Conservation (phyloP, 2,113 vertebrate genomes). For the Poeciliopsis prolifica region DNA sequence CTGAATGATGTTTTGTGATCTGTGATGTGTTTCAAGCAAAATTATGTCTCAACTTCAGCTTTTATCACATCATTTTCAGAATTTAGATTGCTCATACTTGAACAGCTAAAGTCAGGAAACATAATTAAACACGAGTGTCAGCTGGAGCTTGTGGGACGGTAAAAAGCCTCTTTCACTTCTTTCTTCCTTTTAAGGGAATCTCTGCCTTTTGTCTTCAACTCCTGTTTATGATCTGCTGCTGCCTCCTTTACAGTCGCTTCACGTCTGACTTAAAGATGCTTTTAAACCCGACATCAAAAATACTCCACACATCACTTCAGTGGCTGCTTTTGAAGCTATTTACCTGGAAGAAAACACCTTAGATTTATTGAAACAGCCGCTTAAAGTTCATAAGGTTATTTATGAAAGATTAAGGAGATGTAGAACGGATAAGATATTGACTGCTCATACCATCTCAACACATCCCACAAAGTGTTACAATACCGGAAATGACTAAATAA, state of each 20-base stretch:
- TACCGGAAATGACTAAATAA: too few species aligned
- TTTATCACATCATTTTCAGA: conserved; percentile 5
- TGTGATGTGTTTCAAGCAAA: conserved; percentile 3
- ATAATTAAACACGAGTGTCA: conserved; percentile 50
- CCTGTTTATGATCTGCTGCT: conserved; percentile 7
- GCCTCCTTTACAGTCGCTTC: conserved; percentile 6
- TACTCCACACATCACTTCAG: conserved; percentile 2
- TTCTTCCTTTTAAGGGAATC: not conserved
- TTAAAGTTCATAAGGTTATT: not conserved
- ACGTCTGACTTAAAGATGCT: not conserved
- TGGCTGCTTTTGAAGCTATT: not conserved
- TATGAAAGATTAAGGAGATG: not conserved
- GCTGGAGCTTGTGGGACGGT: conserved; percentile 15
- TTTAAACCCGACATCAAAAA: conserved; percentile 48
- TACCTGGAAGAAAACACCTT: not conserved
- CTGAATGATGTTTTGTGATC: conserved; percentile 13
- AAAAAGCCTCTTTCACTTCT: conserved; percentile 20
- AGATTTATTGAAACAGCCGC: not conserved
- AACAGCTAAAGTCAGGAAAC: conserved; percentile 15
- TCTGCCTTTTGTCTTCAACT: conserved; percentile 22
- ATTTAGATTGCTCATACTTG: conserved; percentile 6
- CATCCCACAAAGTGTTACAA: not conserved
- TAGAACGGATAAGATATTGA: not conserved
- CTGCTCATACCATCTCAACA: not conserved
- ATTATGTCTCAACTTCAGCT: conserved; percentile 10